Evolutionary conservation across 2,797 vertebrate genomes (phyloP).

Genomic region (Syngnathus rostellatus): DNA sequence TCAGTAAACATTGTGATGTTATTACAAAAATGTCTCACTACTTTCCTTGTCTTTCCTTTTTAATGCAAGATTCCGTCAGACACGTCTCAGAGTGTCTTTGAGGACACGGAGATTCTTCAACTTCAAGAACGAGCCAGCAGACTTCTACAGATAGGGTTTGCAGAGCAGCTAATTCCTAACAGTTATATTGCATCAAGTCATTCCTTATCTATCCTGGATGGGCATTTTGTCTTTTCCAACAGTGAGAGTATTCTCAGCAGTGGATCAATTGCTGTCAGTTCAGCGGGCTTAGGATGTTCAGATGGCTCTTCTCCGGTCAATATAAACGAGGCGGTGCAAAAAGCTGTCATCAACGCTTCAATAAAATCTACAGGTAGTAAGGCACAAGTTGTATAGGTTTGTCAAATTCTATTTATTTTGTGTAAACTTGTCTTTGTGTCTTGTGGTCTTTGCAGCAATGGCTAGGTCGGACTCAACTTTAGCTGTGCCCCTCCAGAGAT

Average conservation of each 20-base stretch:
- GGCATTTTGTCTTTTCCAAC: conserved; percentile 16
- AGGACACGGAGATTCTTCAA: conserved; percentile 68
- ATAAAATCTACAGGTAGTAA: conserved; percentile 44
- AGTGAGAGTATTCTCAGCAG: conserved; percentile 53
- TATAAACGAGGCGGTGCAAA: conserved; percentile 44
- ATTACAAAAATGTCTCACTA: not conserved
- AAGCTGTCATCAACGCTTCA: conserved; percentile 39
- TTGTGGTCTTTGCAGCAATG: conserved; percentile 25
- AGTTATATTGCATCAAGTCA: not conserved
- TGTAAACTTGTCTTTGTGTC: conserved; percentile 8
- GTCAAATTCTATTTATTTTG: not conserved
- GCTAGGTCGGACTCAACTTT: conserved; percentile 10
- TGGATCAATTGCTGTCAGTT: conserved; percentile 61
- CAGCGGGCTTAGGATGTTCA: conserved; percentile 65
- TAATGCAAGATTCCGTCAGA: conserved; percentile 54
- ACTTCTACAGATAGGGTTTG: conserved; percentile 74
- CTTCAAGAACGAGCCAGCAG: conserved; percentile 73
- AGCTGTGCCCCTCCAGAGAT: conserved; percentile 13
- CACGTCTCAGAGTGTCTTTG: conserved; percentile 52
- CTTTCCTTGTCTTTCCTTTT: not conserved
- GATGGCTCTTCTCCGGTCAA: conserved; percentile 58
- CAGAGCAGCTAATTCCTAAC: not conserved
- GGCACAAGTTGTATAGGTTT: conserved; percentile 1
- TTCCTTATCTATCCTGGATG: not conserved
- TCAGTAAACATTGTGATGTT: not conserved